Evolutionary conservation across 2,797 vertebrate species (phyloP), one percentile per base, ranked within the genome.

Genomic region (Aphelocoma californica): DNA sequence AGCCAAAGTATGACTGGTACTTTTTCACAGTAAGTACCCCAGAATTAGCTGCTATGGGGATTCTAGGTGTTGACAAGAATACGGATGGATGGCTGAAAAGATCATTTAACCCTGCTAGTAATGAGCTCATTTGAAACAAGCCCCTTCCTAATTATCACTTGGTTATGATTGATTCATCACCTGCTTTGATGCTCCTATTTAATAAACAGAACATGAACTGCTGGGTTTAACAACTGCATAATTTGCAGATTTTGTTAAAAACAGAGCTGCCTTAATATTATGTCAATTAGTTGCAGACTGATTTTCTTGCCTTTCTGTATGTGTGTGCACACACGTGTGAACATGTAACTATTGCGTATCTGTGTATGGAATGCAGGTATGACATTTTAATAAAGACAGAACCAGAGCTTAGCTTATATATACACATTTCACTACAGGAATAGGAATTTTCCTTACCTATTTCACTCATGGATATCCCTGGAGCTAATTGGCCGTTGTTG

Each of bases 381-480:
- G 45, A 50, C 18, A 81, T 71, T 83, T 74, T 65, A 88, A 78
- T 48, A 62, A 65, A 78, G 11, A 36, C 20, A 71, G 7, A 40
- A 56, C 9, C 64, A 32, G 18, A 60, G 45, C 29, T 31, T 60
- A 67, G 26, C 18, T 88, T 86, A 48, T 7, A 72, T 21, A 50
- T 3, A 73, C 14, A 62, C 11, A 80, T 18, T 82, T n/a, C 28
- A 50, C n/a, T 34, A 58, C 17, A 66, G 36, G 19, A 94, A 69
- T 26, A 75, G 61, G 44, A 82, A 31, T 54, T 71, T 83, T 65
- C 85, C 98, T 98, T 98, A 99, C 99, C 99, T 69, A 99, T 98
- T 97, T 99, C 99, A 75, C 98, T 98, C 98, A 99, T 99, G 95
- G 99, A 99, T 98, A 99, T 99, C 89, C 98, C 99, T 48, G 98